phyloP scores from a whole-genome alignment of 2,888 invertebrate species.

The Eurois occulta region DNA sequence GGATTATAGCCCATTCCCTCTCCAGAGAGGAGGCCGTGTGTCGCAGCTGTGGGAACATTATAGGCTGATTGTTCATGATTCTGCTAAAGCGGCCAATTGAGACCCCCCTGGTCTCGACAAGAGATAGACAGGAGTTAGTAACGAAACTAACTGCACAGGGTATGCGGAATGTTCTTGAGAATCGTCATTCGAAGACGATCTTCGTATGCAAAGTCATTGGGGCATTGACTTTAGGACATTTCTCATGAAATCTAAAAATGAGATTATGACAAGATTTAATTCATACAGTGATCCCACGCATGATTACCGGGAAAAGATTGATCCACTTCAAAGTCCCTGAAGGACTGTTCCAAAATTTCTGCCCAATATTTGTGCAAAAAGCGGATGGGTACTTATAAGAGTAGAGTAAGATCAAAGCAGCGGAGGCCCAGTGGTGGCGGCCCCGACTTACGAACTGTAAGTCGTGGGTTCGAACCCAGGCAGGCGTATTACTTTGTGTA shows the following conservation, averaged over 20 bases:
- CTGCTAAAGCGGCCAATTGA: too few relatives aligned
- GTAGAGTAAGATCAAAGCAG: too few relatives aligned
- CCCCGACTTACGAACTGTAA: too few relatives aligned
- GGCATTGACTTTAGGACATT: neutral
- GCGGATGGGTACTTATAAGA: neutral
- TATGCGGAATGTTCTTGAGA: neutral
- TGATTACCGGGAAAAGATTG: conserved; percentile 33
- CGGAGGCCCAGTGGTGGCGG: too few relatives aligned
- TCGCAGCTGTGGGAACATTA: too few relatives aligned
- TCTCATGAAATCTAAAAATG: conserved; percentile 21
- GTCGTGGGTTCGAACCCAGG: too few relatives aligned
- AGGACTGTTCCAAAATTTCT: conserved; percentile 13
- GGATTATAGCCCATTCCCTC: too few relatives aligned
- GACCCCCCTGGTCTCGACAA: too few relatives aligned
- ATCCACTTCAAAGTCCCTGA: conserved; percentile 21
- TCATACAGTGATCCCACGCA: neutral
- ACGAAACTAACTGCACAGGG: neutral
- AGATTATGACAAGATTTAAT: conserved; percentile 8
- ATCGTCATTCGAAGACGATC: neutral
- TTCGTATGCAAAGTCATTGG: too few relatives aligned
- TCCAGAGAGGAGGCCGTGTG: too few relatives aligned
- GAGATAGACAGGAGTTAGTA: neutral
- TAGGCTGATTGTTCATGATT: too few relatives aligned
- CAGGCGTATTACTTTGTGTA: too few relatives aligned
- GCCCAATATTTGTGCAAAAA: neutral